Conservation (phyloP, 92 coral and sea anemone genomes). For the Porites divaricata region DNA sequence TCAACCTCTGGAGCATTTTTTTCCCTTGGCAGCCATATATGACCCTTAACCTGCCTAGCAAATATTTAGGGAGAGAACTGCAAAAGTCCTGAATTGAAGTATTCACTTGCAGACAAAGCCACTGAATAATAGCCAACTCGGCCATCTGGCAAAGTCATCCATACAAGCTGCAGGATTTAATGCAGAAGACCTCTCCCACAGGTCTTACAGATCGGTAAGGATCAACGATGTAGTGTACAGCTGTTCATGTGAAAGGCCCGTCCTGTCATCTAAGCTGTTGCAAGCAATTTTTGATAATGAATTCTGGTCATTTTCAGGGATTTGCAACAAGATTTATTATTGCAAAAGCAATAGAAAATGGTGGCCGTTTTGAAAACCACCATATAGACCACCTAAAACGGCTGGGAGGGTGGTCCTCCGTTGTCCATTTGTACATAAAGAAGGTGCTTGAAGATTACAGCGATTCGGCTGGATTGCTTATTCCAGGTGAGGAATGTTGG, state of each 20-base stretch:
- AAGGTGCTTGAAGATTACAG: not conserved
- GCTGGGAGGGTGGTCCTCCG: not conserved
- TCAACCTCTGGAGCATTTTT: no score
- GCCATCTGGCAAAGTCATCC: not conserved
- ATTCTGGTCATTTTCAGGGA: not conserved
- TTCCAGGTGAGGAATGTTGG: no score
- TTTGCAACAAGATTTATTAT: not conserved
- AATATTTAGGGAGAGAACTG: no score
- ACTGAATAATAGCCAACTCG: not conserved
- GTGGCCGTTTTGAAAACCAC: not conserved
- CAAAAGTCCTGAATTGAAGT: no score
- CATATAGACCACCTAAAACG: not conserved
- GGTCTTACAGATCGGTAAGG: not conserved
- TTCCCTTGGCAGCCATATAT: no score
- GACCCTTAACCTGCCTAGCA: no score
- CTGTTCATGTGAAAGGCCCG: not conserved
- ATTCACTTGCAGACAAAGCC: no score
- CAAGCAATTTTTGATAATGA: no score
- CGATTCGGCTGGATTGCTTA: no score
- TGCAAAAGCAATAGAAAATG: not conserved
- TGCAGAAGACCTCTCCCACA: not conserved
- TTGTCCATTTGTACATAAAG: not conserved
- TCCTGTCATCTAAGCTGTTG: no score
- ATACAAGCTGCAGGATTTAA: not conserved
- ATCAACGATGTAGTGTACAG: not conserved